phyloP scores from a whole-genome alignment of 2,888 invertebrate species.

The Molanna angustata region DNA sequence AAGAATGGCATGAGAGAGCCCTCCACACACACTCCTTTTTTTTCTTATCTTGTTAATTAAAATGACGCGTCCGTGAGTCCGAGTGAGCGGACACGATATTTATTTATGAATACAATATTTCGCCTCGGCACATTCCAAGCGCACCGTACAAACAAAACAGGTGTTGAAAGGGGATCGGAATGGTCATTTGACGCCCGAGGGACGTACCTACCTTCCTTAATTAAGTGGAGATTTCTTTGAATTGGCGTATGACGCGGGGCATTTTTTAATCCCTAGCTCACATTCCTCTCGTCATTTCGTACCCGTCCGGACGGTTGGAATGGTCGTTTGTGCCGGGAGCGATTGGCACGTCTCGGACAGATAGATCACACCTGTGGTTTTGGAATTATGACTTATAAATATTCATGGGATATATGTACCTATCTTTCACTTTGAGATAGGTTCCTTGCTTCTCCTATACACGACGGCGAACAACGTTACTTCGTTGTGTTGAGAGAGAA shows the following conservation, averaged over 20 bases:
- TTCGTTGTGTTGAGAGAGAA: too few relatives aligned
- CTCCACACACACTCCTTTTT: too few relatives aligned
- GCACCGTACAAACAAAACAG: constrained; percentile 4
- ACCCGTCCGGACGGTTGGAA: too few relatives aligned
- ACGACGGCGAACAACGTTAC: too few relatives aligned
- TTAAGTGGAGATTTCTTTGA: constrained; percentile 21
- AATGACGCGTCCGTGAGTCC: constrained; percentile 17
- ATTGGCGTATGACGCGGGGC: constrained; percentile 5
- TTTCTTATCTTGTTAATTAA: constrained; percentile 22
- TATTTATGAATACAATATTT: constrained; percentile 19
- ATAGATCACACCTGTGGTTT: constrained; percentile 29
- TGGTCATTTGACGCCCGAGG: constrained; percentile 16
- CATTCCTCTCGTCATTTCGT: too few relatives aligned
- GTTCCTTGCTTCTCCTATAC: not conserved
- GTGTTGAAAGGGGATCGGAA: constrained; percentile 18
- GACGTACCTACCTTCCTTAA: constrained; percentile 18
- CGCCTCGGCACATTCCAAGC: constrained; percentile 19
- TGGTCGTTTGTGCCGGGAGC: too few relatives aligned
- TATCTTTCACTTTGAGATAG: not conserved
- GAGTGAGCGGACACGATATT: too few relatives aligned
- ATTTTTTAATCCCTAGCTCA: not conserved
- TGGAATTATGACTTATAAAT: constrained; percentile 1
- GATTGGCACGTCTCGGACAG: constrained; percentile 12
- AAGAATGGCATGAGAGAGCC: too few relatives aligned
- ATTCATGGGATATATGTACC: not conserved